Percentiles rank a stretch among this genome's conserved stretches.
Conservation (phyloP, 2,113 vertebrate species). For the Martes martes region DNA sequence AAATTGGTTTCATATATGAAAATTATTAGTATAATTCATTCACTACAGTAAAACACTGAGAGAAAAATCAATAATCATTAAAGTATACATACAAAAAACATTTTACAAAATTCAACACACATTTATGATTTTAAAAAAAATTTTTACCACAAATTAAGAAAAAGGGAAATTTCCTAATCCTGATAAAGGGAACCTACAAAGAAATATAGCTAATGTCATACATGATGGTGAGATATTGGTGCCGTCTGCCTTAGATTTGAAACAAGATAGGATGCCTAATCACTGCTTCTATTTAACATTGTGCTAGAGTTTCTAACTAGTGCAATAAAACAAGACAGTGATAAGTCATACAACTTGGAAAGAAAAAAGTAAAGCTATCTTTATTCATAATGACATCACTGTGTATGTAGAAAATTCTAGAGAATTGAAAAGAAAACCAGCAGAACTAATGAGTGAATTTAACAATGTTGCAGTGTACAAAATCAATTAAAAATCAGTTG, state of each 20-base stretch:
- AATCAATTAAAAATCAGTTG: neutral
- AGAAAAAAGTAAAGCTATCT: neutral
- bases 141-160: neutral
- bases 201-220: neutral
- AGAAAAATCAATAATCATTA: neutral
- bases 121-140: neutral
- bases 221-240: neutral
- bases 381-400: slow-evolving; percentile 2
- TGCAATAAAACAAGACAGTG: neutral
- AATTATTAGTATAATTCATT: neutral
- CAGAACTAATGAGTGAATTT: neutral
- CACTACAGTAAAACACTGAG: neutral
- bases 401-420: neutral
- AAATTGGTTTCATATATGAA: neutral
- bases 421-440: neutral
- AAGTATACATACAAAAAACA: neutral
- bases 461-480: neutral
- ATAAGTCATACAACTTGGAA: neutral
- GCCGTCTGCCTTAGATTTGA: neutral
- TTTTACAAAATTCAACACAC: neutral
- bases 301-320: neutral
- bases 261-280: neutral
- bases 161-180: neutral
- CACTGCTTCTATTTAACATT: neutral
- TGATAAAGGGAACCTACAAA: neutral